Base-by-base conservation (phyloP, 2,797 vertebrate species). In the Menidia menidia region DNA sequence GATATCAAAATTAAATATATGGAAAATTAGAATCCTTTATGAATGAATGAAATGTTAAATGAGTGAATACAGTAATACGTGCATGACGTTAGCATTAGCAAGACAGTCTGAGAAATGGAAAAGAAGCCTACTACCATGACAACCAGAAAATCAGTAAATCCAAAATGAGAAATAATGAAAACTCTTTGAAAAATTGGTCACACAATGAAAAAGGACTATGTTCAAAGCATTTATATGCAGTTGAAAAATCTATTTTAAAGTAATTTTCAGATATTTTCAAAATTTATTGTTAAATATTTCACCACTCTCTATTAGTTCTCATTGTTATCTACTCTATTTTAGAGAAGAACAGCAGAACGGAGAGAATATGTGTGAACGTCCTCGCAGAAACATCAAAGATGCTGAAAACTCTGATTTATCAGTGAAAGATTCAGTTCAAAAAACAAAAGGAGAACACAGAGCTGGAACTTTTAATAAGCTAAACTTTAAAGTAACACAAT, bases 371-470 rank as follows among this genome's bases (percentile, higher is more conserved):
- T 30, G 43, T 8, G 32, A 43, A 78, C 1, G 15, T 51, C 50
- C 39, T 52, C 25, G 18, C 15, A 43, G 16, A 48, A 10, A 48
- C 35, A 32, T 18, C 16, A 45, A 55, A 48, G 39, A 67, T 50
- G 10, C 48, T 54, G 15, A 58, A 19, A n/a, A 6, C 25, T 44
- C 12, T 32, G 57, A 72, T 25, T 67, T 1, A 60, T 58, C 10
- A n/a, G 16, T 59, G 67, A 44, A 31, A 74, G 54, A 60, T 71
- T 33, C 43, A 57, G 42, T 19, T 13, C 3, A 51, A 32, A 32
- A 45, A 74, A 31, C 10, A 60, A 5, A 33, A 55, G 14, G 31
- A 35, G 12, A 1, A 39, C 41, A 58, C 30, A 39, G 58, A 53
- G 5, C 31, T 57, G 32, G 5, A 45, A 47, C 31, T 47, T 14